Evolutionary conservation across 2,888 invertebrate species (phyloP), one percentile per base, ranked within the genome.

Genomic region (Opisthograptis luteolata): DNA sequence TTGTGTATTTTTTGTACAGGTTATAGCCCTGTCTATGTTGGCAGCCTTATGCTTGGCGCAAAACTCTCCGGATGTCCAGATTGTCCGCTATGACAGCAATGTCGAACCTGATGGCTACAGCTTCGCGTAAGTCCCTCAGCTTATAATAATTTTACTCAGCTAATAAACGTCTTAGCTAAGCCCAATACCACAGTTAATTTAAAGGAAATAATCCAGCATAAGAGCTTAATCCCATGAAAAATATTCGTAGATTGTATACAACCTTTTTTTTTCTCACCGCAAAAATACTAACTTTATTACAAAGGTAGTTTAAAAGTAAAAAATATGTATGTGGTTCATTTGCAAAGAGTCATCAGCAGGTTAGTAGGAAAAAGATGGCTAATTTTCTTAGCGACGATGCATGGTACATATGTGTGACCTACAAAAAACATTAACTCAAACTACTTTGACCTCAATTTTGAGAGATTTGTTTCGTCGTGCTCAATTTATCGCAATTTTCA

Each of bases 41-140:
- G 83, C 72, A 30, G 81, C 85, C 4, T 52, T 87, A 8, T 81
- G 82, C 70, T 75, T 79, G 0, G 84, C 69, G 31, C 87, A 83
- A 51, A 82, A 78, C 58, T 85, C 84, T 0, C 85, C 87, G 61
- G 90, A 87, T 8, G 92, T 91, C 43, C 89, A 92, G 68, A 92
- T 94, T 61, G 64, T 93, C 36, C 92, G 92, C 20, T 93, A 91
- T 53, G 93, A 93, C 66, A 93, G 92, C 70, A 92, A 93, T 68
- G 93, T 92, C 22, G 92, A 92, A 44, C 76, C 92, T 39, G 93
- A 93, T 56, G 93, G 93, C 64, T 94, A 94, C 77, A 93, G 91
- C 68, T 94, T 94, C 72, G 92, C 91, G 93, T 94, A 87, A 92
- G 93, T 48, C 5, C 6, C 14, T 6, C 2, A 2, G n/a, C n/a